Base-by-base conservation (phyloP, 2,113 vertebrate species). In the Rhizomys pruinosus region DNA sequence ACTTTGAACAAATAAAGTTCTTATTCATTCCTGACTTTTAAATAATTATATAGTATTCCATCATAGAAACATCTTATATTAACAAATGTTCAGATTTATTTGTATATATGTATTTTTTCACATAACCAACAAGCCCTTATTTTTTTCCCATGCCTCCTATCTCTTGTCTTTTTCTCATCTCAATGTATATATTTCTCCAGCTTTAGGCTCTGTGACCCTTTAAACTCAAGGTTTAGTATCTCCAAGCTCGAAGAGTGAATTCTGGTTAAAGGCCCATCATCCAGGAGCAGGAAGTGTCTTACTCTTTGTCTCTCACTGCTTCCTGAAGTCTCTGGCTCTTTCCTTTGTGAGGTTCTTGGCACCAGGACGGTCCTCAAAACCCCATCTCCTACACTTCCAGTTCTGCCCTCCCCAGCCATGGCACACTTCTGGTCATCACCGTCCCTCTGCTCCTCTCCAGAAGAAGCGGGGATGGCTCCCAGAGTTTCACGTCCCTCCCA, bases 11-110 rank as follows among this genome's bases (percentile, higher is more conserved):
- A 77, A 86, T 78, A 32, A 11, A 86, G 71, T 93, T 73, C 72
- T 59, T 63, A 66, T 68, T 27, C 25, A 16, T 23, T 80, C 27
- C 72, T 90, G 47, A 47, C 77, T 61, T 97, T 66, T 52, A 72
- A 5, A 42, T 0, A 59, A 12, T n/a, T 90, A 16, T 37, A 73
- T 0, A 84, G 29, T 68, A 90, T 78, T 69, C 78, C 23, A 93
- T 2, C 27, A 59, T 0, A 80, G 37, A 25, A 15, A 59, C 39
- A 85, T 1, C 9, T 20, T 47, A 17, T 11, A 29, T 8, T 23
- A 39, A 66, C 61, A 12, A 2, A 5, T 63, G 29, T 80, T 25
- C 39, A 23, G n/a, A 27, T 61, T 52, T 25, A 39, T 37, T 25
- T 37, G 23, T 12, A 90, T 22, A 55, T 69, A 32, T 13, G 5